Evolutionary conservation across 2,888 invertebrate genomes (phyloP).

Genomic region (Stegophylla sp.): DNA sequence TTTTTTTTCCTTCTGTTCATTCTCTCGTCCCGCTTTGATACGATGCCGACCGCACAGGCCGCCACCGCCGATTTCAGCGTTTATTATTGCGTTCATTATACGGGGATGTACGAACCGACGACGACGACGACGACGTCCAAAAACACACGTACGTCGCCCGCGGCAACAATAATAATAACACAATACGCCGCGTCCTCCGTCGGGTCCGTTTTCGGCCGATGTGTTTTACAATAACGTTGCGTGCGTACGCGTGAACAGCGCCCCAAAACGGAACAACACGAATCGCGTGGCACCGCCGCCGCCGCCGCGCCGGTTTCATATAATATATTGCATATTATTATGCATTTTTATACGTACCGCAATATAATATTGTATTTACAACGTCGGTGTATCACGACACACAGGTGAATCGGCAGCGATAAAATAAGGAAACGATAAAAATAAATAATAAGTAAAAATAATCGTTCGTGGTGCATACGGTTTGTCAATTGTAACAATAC

Average conservation of each 20-base stretch:
- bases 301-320: not conserved
- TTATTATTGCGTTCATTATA: not conserved
- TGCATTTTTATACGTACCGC: too few relatives aligned
- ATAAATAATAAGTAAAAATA: not conserved
- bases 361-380: not conserved
- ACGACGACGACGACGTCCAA: constrained; percentile 2
- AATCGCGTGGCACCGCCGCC: not conserved
- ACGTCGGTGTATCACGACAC: too few relatives aligned
- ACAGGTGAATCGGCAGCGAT: not conserved
- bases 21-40: constrained; percentile 43
- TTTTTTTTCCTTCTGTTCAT: too few relatives aligned
- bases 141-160: not conserved
- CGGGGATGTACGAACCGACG: constrained; percentile 23
- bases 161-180: too few relatives aligned
- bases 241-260: not conserved
- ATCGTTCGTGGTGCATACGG: too few relatives aligned
- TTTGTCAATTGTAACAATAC: too few relatives aligned
- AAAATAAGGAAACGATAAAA: not conserved
- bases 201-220: not conserved
- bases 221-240: constrained; percentile 36
- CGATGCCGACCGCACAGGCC: constrained; percentile 51
- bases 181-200: constrained; percentile 23
- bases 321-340: not conserved
- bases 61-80: constrained; percentile 14
- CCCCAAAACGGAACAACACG: not conserved